Evolutionary conservation across 2,888 invertebrate genomes (phyloP).

Genomic region (Dexiosoma caninum): DNA sequence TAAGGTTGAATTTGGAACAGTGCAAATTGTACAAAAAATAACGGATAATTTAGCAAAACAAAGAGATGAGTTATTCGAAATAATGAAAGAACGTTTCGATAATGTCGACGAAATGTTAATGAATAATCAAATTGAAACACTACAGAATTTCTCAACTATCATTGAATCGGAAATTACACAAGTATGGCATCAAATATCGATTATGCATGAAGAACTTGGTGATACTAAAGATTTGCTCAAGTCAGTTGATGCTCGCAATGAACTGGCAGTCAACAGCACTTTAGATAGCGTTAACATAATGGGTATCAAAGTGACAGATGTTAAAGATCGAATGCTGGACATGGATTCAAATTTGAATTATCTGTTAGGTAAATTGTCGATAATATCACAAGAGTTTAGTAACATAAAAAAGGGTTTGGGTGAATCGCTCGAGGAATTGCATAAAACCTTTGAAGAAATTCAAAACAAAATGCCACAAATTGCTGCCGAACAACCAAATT

Average conservation of each 20-base stretch:
- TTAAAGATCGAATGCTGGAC: slow-evolving; percentile 86
- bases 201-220: slow-evolving; percentile 90
- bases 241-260: slow-evolving; percentile 85
- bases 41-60: slow-evolving; percentile 84
- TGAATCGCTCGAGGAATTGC: slow-evolving; percentile 84
- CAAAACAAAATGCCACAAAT: slow-evolving; percentile 78
- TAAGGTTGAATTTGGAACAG: slow-evolving; percentile 89
- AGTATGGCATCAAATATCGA: slow-evolving; percentile 93
- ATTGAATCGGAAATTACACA: slow-evolving; percentile 89
- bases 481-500: slow-evolving; percentile 82
- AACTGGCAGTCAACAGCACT: slow-evolving; percentile 88
- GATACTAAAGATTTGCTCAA: slow-evolving; percentile 86
- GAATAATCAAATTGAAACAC: slow-evolving; percentile 84
- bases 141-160: slow-evolving; percentile 86
- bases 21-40: slow-evolving; percentile 88
- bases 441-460: slow-evolving; percentile 82
- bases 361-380: slow-evolving; percentile 86
- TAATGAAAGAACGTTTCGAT: slow-evolving; percentile 84
- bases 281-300: slow-evolving; percentile 86
- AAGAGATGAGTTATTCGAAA: slow-evolving; percentile 82
- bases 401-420: slow-evolving; percentile 87
- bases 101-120: slow-evolving; percentile 84
- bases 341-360: slow-evolving; percentile 91
- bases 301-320: slow-evolving; percentile 87
- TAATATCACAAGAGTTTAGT: slow-evolving; percentile 91